Percentiles rank a stretch among this genome's conserved stretches.
Conservation (phyloP, 2,113 vertebrate species). For the Ammodytes marinus region DNA sequence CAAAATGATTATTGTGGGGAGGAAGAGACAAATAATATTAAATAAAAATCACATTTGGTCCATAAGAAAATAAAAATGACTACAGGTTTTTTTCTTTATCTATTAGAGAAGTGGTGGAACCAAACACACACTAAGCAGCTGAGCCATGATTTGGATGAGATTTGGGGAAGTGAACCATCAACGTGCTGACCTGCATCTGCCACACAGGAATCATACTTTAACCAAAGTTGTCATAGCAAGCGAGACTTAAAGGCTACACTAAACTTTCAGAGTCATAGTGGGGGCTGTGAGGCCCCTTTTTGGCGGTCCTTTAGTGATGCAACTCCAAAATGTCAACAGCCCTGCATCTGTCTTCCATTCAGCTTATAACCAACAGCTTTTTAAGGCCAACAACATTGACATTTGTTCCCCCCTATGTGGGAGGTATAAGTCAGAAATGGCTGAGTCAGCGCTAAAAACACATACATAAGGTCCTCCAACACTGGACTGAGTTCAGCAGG, state of each 20-base stretch:
- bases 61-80: background rate
- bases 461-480: background rate
- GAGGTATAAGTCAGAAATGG: background rate
- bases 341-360: no score
- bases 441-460: background rate
- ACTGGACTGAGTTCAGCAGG: background rate
- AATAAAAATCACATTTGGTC: no score
- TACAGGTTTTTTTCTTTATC: background rate
- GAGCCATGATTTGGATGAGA: background rate
- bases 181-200: background rate
- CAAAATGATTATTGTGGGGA: background rate
- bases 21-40: background rate
- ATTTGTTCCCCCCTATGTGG: background rate
- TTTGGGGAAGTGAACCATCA: constrained; percentile 37
- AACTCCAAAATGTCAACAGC: background rate
- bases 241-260: background rate
- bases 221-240: background rate
- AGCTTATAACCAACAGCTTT: background rate
- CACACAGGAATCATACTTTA: background rate
- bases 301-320: accelerated
- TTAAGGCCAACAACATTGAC: background rate
- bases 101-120: constrained; percentile 8
- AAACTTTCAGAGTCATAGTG: constrained; percentile 34
- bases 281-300: background rate
- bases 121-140: background rate